These are phyloP conservation scores for Micromussa lordhowensis DNA, from an alignment of 92 coral and sea anemone genomes.

Conservation along the genomic window DNA sequence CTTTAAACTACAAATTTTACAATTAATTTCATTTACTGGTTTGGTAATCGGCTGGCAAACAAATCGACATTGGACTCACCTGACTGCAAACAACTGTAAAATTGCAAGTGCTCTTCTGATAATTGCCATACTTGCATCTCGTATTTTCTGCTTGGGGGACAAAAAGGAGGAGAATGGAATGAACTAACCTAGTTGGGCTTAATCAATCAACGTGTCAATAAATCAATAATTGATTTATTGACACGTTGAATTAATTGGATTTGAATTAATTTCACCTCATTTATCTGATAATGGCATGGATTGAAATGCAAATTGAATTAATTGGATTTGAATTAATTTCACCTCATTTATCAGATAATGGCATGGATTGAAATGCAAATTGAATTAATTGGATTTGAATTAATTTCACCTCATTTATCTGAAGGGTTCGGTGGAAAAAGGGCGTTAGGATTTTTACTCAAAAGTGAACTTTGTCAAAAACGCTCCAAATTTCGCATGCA, in stretches of 20 bases:
- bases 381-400: too few species aligned
- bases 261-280: too few species aligned
- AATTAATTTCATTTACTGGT: neutral
- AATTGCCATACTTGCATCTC: slow-evolving; percentile 94
- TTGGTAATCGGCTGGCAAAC: neutral
- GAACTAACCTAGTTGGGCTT: neutral
- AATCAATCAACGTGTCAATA: neutral
- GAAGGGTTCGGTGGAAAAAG: too few species aligned
- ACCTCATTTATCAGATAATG: too few species aligned
- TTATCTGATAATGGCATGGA: too few species aligned
- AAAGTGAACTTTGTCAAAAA: too few species aligned
- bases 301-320: too few species aligned
- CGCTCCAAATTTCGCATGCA: too few species aligned
- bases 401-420: too few species aligned
- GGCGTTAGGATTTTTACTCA: too few species aligned
- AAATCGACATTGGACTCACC: slow-evolving; percentile 57
- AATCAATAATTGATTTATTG: neutral
- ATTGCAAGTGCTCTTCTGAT: slow-evolving; percentile 93
- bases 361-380: too few species aligned
- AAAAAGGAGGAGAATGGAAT: neutral
- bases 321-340: too few species aligned
- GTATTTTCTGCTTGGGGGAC: slow-evolving; percentile 75
- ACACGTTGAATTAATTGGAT: neutral
- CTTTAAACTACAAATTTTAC: neutral
- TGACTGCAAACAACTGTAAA: slow-evolving; percentile 96